Evolutionary conservation across 2,113 vertebrate species (phyloP).

Genomic region (Halichoerus grypus): DNA sequence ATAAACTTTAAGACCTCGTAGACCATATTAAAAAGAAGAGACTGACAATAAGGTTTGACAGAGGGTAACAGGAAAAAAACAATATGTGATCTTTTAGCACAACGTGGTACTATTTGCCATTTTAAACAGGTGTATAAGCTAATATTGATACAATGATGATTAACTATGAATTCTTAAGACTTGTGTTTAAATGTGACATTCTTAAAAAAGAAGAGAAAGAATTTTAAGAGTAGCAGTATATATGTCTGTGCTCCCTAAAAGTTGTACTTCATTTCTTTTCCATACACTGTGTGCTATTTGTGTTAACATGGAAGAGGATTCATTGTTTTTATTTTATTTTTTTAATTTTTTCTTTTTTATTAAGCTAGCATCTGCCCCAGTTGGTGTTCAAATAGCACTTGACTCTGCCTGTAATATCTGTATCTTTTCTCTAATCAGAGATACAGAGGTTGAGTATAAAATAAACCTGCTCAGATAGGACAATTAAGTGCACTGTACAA

Average conservation of each 20-base stretch:
- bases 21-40: conserved; percentile 82
- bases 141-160: conserved; percentile 91
- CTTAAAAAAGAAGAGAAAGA: conserved; percentile 84
- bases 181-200: conserved; percentile 88
- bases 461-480: conserved; percentile 95
- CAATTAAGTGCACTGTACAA: conserved; percentile 98
- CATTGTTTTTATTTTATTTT: conserved; percentile 89
- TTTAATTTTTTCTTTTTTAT: conserved; percentile 86
- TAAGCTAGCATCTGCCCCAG: conserved; percentile 91
- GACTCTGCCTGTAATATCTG: conserved; percentile 92
- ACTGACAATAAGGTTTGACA: conserved; percentile 86
- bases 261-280: conserved; percentile 86
- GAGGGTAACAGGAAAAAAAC: conserved; percentile 83
- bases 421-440: conserved; percentile 93
- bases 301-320: conserved; percentile 89
- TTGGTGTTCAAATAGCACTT: conserved; percentile 94
- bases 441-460: conserved; percentile 95
- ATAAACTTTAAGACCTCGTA: conserved; percentile 85
- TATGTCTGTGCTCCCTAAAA: conserved; percentile 92
- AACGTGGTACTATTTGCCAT: conserved; percentile 88
- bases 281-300: conserved; percentile 91
- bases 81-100: conserved; percentile 87
- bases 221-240: conserved; percentile 88
- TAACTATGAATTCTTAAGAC: conserved; percentile 91
- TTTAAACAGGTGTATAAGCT: conserved; percentile 91